Percentiles rank a stretch among this genome's conserved stretches.
Evolutionary conservation across 2,113 vertebrate species (phyloP).

Genomic region (Thunnus maccoyii): DNA sequence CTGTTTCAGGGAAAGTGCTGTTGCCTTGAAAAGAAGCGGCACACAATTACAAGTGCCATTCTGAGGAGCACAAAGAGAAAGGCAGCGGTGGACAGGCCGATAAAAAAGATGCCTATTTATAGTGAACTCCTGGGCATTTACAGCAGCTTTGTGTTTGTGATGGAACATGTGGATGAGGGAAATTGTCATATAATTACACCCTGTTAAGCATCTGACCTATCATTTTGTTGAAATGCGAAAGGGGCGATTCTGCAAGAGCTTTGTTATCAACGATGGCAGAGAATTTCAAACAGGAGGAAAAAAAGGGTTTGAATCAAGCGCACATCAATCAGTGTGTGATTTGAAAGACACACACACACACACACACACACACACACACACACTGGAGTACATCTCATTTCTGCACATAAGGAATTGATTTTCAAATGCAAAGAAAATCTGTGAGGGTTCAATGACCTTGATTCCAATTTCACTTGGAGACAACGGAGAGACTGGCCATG

Average conservation of each 20-base stretch:
- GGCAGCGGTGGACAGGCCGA: slow-evolving; percentile 13
- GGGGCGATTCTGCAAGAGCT: slow-evolving; percentile 47
- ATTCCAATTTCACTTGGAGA: slow-evolving; percentile 17
- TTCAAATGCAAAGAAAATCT: slow-evolving; percentile 51
- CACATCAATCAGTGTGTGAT: slow-evolving; percentile 54
- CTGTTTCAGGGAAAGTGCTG: slow-evolving; percentile 58
- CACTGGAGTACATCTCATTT: slow-evolving; percentile 2
- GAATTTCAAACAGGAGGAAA: slow-evolving; percentile 43
- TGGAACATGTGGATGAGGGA: slow-evolving; percentile 70
- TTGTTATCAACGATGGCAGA: slow-evolving; percentile 61
- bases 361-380: background rate
- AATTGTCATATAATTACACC: slow-evolving; percentile 78
- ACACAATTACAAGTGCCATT: slow-evolving; percentile 68
- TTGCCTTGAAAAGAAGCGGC: slow-evolving; percentile 61
- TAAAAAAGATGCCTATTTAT: slow-evolving; percentile 71
- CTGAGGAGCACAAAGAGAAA: slow-evolving; percentile 56
- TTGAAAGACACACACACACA: slow-evolving; percentile 41
- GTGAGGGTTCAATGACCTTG: slow-evolving; percentile 37
- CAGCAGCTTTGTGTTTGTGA: slow-evolving; percentile 74
- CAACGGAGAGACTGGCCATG: background rate
- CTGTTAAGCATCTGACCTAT: slow-evolving; percentile 71
- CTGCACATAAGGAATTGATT: slow-evolving; percentile 38
- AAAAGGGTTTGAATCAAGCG: slow-evolving; percentile 46
- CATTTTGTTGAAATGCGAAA: slow-evolving; percentile 71
- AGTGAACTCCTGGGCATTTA: slow-evolving; percentile 54